A percentile compares a stretch with the other conserved stretches of the same genome.
Evolutionary conservation across 2,797 vertebrate genomes (phyloP).

Genomic region (Poeciliopsis paucimaculata): DNA sequence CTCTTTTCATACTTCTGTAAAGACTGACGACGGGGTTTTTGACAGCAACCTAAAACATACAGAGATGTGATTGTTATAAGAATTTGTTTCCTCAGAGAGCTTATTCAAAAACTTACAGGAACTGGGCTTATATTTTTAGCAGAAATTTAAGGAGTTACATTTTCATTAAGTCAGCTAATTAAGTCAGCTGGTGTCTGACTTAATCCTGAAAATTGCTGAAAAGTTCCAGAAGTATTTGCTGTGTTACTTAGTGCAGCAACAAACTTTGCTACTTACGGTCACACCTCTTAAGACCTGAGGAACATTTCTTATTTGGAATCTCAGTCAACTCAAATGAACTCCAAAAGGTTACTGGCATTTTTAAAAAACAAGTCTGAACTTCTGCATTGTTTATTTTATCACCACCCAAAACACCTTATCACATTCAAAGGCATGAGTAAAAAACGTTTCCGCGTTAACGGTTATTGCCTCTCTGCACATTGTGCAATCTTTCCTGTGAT

Average conservation of each 20-base stretch:
- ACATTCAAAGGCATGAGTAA: not conserved
- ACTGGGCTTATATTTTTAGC: not conserved
- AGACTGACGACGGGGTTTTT: slow-evolving; percentile 67
- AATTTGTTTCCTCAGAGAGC: too few relatives aligned
- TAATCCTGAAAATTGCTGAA: not conserved
- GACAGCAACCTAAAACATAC: slow-evolving; percentile 76
- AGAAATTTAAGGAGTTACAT: not conserved
- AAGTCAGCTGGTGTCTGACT: not conserved
- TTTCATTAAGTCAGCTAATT: not conserved
- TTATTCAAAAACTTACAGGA: not conserved
- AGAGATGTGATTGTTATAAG: not conserved
- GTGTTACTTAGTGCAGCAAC: not conserved
- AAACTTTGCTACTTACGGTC: not conserved
- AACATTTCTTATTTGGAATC: not conserved
- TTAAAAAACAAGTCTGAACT: slow-evolving; percentile 1
- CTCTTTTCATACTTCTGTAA: slow-evolving; percentile 93
- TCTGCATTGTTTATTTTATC: not conserved
- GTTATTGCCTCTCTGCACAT: not conserved
- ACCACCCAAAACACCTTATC: not conserved
- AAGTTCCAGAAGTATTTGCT: not conserved
- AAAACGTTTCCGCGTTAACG: not conserved
- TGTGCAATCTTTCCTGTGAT: not conserved
- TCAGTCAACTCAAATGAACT: not conserved
- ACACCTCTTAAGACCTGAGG: not conserved
- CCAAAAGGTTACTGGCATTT: not conserved